Evolutionary conservation across 2,113 vertebrate species (phyloP).

Genomic region (Emydura subglobosa): DNA sequence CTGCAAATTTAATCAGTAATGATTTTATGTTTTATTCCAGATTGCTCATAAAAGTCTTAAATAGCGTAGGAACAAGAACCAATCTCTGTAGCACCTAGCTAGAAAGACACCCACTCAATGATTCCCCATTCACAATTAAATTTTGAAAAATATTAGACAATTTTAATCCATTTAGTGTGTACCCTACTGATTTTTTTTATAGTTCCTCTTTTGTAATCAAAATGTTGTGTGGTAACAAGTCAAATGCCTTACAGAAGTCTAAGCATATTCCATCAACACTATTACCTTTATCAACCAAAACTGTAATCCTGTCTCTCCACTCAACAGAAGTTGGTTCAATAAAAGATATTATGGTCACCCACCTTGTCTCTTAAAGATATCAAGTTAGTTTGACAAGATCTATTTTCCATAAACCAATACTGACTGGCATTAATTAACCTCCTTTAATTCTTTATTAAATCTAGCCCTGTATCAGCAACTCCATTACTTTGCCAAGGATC

Average conservation of each 20-base stretch:
- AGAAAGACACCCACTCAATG: neutral
- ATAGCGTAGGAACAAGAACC: neutral
- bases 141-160: neutral
- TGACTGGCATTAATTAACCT: neutral
- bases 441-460: neutral
- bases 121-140: neutral
- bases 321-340: too few species aligned
- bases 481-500: neutral
- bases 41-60: neutral
- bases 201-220: neutral
- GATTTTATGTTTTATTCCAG: neutral
- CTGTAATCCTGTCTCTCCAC: too few species aligned
- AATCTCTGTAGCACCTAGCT: neutral
- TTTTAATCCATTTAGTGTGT: neutral
- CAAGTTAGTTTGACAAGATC: neutral
- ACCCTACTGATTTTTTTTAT: accelerated
- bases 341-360: too few species aligned
- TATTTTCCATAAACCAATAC: neutral
- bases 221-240: accelerated
- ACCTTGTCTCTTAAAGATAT: too few species aligned
- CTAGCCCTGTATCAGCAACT: neutral
- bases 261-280: too few species aligned
- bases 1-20: neutral
- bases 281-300: too few species aligned
- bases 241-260: too few species aligned